Evolutionary conservation across 2,113 vertebrate species (phyloP).

Genomic region (Pristiophorus japonicus): DNA sequence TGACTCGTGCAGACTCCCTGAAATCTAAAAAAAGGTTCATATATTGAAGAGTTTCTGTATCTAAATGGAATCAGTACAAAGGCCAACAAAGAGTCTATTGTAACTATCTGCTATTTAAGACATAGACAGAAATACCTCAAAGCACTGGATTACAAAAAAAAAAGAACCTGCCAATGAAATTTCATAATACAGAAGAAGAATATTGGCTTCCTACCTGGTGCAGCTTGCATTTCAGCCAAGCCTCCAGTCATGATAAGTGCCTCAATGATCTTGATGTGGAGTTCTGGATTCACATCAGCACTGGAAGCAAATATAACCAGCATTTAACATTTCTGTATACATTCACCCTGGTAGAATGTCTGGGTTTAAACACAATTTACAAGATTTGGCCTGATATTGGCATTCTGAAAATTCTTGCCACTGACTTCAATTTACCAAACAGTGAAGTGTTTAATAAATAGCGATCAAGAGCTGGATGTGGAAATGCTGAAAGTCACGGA

Average conservation of each 20-base stretch:
- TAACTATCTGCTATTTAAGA: constrained; percentile 19
- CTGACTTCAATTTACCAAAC: constrained; percentile 19
- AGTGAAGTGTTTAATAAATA: constrained; percentile 35
- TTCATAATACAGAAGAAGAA: not conserved
- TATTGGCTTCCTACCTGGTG: constrained; percentile 58
- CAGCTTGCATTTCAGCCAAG: constrained; percentile 52
- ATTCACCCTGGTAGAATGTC: constrained; percentile 23
- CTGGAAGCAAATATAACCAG: constrained; percentile 45
- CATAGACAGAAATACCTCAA: not conserved
- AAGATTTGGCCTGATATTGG: constrained; percentile 24
- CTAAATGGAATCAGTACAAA: constrained; percentile 2
- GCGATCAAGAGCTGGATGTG: not conserved
- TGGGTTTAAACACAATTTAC: constrained; percentile 23
- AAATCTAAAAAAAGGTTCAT: not conserved
- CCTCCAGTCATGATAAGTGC: constrained; percentile 60
- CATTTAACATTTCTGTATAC: constrained; percentile 34
- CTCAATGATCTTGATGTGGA: constrained; percentile 62
- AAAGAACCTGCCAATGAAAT: not conserved
- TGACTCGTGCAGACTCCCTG: not conserved
- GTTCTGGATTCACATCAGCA: constrained; percentile 58
- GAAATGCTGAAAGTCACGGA: constrained; percentile 22
- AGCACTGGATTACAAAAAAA: not conserved
- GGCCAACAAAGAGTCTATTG: constrained; percentile 29
- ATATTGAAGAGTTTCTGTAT: constrained; percentile 1
- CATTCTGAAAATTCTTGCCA: constrained; percentile 23